Conservation (phyloP, 30 jellyfish, hydroid and myxozoan species). For the Sanderia malayensis region DNA sequence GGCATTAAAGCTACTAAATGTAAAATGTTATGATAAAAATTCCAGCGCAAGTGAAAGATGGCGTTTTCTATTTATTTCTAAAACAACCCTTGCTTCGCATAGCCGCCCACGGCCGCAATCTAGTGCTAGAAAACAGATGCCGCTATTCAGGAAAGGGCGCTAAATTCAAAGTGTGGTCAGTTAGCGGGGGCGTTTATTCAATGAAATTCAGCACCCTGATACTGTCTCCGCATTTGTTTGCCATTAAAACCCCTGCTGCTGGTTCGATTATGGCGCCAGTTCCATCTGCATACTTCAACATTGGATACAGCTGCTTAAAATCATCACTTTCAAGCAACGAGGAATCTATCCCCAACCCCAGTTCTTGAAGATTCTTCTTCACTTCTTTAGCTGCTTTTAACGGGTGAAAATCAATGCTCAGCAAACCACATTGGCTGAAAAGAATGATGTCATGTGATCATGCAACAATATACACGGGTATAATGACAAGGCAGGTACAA, state of each 20-base stretch:
- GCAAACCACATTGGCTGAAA: conserved; percentile 66
- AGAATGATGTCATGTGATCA: no score
- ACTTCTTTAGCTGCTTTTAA: conserved; percentile 35
- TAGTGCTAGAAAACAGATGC: no score
- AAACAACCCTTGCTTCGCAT: no score
- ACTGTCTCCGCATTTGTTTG: conserved; percentile 65
- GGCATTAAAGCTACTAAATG: no score
- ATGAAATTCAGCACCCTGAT: conserved; percentile 54
- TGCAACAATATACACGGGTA: no score
- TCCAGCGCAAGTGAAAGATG: no score
- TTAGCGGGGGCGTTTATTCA: no score
- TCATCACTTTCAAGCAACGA: conserved; percentile 21
- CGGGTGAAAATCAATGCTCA: conserved; percentile 52
- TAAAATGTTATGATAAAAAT: no score
- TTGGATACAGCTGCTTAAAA: conserved; percentile 48
- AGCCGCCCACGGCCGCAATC: no score
- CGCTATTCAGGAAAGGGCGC: no score
- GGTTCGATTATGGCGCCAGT: conserved; percentile 67
- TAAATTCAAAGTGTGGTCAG: no score
- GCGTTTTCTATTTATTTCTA: no score
- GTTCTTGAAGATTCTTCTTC: conserved; percentile 8
- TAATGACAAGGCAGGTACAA: not conserved
- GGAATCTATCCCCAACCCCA: conserved; percentile 28
- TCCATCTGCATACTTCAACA: conserved; percentile 46
- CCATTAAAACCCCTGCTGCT: conserved; percentile 80